Evolutionary conservation across 2,888 invertebrate species (phyloP), one percentile per base, ranked within the genome.

Genomic region (Brachyptera putata): DNA sequence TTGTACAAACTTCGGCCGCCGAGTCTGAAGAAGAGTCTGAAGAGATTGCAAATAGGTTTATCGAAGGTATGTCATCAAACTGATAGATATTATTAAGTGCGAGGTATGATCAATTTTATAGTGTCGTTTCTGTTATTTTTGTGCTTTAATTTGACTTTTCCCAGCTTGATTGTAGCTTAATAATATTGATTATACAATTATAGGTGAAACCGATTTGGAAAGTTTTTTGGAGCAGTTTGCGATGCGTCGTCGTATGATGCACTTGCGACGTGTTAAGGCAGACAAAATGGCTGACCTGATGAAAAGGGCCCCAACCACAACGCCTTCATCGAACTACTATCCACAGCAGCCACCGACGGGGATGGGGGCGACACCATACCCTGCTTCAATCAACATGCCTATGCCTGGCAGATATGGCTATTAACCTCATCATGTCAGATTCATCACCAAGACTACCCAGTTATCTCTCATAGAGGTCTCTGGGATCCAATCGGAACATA

Each of bases 1-100:
- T 96, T 49, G 78, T 98, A 13, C 93, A 95, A 79, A 87, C 95
- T 9, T 89, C 94, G 11, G 90, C 95, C 24, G 91, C 94, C 30
- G 90, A 95, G 77, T 86, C 89, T 58, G 98, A 98, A 74, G 96
- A 97, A 71, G 86, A 92, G 70, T 91, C 95, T 0, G 98, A 98
- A 74, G 81, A 81, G 63, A 73, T 89, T 46, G 87, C 92, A 0
- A 87, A 91, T 69, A 83, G 86, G 66, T 95, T 96, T 70, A 79
- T 93, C 36, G 82, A 85, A 13, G 86, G n/a, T n/a, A n/a, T n/a
- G n/a, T n/a, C n/a, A n/a, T n/a, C n/a, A n/a, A n/a, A n/a, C n/a
- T n/a, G n/a, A n/a, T n/a, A n/a, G n/a, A n/a, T n/a, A n/a, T n/a
- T n/a, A n/a, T n/a, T n/a, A n/a, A n/a, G n/a, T n/a, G n/a, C n/a